Evolutionary conservation across 2,888 invertebrate genomes (phyloP).

Genomic region (Capitulum mitella): DNA sequence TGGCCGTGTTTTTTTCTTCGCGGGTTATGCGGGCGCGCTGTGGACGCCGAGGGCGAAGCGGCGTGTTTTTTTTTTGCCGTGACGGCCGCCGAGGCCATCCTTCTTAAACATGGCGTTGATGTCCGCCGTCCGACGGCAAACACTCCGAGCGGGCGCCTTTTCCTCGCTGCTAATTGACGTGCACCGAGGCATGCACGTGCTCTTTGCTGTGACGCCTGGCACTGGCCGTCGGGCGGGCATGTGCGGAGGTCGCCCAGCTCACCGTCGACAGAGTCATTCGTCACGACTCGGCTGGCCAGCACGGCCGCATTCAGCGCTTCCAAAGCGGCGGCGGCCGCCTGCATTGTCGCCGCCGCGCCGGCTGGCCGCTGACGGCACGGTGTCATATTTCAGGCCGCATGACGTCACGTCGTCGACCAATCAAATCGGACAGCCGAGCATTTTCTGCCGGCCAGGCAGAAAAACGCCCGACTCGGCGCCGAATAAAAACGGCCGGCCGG

Average conservation of each 20-base stretch:
- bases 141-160: no score
- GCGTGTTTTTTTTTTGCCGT: no score
- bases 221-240: background rate
- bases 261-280: no score
- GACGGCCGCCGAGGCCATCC: no score
- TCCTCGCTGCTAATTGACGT: no score
- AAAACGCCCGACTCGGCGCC: background rate
- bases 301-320: background rate
- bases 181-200: no score
- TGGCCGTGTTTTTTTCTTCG: no score
- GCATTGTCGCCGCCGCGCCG: background rate
- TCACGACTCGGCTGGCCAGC: background rate
- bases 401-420: conserved; percentile 12
- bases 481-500: background rate
- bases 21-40: no score
- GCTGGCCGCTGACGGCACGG: background rate
- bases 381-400: conserved; percentile 6
- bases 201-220: no score
- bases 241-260: background rate
- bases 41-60: no score
- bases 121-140: no score
- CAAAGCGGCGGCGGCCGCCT: background rate
- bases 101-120: no score
- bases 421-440: background rate
- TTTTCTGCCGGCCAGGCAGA: background rate